A percentile compares a stretch with the other conserved stretches of the same genome.
These are phyloP conservation scores for Physella acuta DNA, from an alignment of 1,140 invertebrate species.

Conservation along the genomic window DNA sequence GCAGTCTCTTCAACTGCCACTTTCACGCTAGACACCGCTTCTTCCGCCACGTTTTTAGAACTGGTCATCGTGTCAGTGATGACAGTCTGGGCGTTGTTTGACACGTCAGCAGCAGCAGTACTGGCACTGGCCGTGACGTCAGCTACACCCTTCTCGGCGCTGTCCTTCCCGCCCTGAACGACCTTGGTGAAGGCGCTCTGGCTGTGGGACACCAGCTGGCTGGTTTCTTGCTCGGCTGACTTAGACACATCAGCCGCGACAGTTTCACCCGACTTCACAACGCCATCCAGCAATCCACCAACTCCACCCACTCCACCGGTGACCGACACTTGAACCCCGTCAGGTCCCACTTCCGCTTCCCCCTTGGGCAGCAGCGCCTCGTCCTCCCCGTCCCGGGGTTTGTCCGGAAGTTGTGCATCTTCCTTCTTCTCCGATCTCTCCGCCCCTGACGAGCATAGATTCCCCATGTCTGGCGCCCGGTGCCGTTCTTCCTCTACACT, in stretches of 20 bases:
- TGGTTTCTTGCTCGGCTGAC: neutral
- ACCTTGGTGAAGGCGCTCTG: neutral
- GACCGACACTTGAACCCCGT: neutral
- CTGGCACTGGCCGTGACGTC: neutral
- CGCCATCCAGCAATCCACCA: neutral
- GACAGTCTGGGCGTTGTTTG: neutral
- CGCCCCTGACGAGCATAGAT: slow-evolving; percentile 14
- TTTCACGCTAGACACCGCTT: neutral
- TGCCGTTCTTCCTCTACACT: neutral
- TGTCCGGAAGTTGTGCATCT: slow-evolving; percentile 1
- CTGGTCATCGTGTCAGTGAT: neutral
- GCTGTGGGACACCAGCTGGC: neutral
- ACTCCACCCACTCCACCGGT: neutral
- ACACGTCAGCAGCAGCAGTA: neutral
- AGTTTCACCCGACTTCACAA: neutral
- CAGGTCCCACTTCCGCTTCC: neutral
- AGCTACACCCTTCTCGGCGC: neutral
- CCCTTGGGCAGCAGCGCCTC: slow-evolving; percentile 5
- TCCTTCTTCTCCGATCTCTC: slow-evolving; percentile 12
- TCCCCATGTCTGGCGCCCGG: neutral
- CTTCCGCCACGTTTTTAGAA: slow-evolving; percentile 9
- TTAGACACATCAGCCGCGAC: neutral
- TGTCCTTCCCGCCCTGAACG: neutral
- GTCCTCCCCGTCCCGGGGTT: slow-evolving; percentile 8
- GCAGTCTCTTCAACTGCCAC: neutral